These are phyloP conservation scores for Dryococelus australis DNA, from an alignment of 2,888 invertebrate species.

Conservation along the genomic window DNA sequence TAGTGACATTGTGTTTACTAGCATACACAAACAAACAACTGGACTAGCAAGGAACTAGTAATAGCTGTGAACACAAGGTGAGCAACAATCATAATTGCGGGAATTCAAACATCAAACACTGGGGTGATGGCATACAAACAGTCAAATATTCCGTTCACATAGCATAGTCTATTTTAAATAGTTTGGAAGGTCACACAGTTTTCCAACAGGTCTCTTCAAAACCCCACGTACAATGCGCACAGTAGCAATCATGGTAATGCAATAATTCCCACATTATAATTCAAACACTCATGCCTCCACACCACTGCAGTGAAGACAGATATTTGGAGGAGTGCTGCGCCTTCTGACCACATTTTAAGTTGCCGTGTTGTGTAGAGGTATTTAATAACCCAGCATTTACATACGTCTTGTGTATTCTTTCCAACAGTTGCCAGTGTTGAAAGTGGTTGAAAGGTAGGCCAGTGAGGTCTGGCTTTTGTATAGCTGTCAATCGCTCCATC, in stretches of 20 bases:
- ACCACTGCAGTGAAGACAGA: conserved; percentile 51
- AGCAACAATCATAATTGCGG: too few relatives aligned
- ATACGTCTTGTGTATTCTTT: conserved; percentile 48
- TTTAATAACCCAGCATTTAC: conserved; percentile 48
- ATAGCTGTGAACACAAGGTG: too few relatives aligned
- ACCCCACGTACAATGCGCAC: conserved; percentile 46
- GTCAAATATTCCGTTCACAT: too few relatives aligned
- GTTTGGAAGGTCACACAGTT: background rate
- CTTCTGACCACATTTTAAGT: conserved; percentile 47
- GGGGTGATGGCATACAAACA: too few relatives aligned
- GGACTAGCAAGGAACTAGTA: too few relatives aligned
- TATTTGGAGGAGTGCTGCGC: conserved; percentile 46
- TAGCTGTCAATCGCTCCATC: too few relatives aligned
- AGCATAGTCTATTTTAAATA: too few relatives aligned
- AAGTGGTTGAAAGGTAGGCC: conserved; percentile 43
- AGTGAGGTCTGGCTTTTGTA: too few relatives aligned
- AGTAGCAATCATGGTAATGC: conserved; percentile 49
- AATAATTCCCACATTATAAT: conserved; percentile 51
- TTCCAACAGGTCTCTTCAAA: background rate
- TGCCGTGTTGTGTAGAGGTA: conserved; percentile 51
- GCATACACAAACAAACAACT: too few relatives aligned
- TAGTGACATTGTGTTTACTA: too few relatives aligned
- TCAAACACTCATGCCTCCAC: conserved; percentile 48
- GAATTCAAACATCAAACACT: too few relatives aligned
- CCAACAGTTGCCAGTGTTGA: conserved; percentile 48